phyloP scores from a whole-genome alignment of 2,797 vertebrate species.

The Lycodopsis pacificus region DNA sequence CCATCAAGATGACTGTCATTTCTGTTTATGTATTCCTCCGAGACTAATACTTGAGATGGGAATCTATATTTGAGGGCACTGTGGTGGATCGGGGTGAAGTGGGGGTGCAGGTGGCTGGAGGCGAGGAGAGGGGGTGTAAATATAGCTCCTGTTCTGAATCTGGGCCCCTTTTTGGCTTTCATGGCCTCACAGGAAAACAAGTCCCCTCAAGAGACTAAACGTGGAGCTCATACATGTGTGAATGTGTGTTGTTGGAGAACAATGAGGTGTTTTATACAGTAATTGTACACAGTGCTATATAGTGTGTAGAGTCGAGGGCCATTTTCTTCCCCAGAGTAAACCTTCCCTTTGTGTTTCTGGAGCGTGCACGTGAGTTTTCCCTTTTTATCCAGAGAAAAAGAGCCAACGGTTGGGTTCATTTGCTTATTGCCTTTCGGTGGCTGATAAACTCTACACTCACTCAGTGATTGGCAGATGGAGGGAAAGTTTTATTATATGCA shows the following conservation, averaged over 20 bases:
- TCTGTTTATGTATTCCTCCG: conserved; percentile 61
- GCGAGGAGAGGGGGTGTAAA: conserved; percentile 65
- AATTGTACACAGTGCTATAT: background rate
- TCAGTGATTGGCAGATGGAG: conserved; percentile 42
- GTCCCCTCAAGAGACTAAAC: conserved; percentile 73
- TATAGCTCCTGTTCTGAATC: conserved; percentile 76
- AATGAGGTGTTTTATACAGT: conserved; percentile 16
- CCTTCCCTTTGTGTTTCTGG: conserved; percentile 23
- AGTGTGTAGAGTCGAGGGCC: background rate
- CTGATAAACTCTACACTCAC: conserved; percentile 60
- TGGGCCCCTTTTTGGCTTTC: conserved; percentile 64
- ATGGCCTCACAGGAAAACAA: conserved; percentile 74
- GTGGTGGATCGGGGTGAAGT: conserved; percentile 52
- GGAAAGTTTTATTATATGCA: conserved; percentile 49
- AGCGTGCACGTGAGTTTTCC: background rate
- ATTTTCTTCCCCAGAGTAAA: background rate
- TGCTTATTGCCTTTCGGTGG: conserved; percentile 64
- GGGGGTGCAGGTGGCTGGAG: conserved; percentile 52
- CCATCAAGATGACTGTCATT: conserved; percentile 46
- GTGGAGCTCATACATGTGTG: conserved; percentile 43
- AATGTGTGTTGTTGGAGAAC: conserved; percentile 31
- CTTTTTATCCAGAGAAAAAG: conserved; percentile 32
- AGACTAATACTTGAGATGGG: conserved; percentile 59
- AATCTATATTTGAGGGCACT: conserved; percentile 75
- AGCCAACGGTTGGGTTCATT: conserved; percentile 75